Evolutionary conservation across 1,140 invertebrate genomes (phyloP).

Genomic region (Physella acuta): DNA sequence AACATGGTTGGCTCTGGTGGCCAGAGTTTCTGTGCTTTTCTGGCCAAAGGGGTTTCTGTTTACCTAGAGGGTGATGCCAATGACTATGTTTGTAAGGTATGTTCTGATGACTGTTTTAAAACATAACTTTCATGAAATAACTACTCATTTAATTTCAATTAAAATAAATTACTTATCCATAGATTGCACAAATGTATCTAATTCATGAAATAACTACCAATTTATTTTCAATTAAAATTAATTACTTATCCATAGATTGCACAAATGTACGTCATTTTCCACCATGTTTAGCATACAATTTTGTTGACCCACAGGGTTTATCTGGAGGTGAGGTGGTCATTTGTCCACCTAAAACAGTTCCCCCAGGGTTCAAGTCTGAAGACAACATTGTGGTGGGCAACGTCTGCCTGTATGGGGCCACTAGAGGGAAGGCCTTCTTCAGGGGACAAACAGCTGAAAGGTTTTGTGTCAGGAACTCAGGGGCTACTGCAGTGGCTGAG

Average conservation of each 20-base stretch:
- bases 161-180: too few relatives aligned
- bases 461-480: slow-evolving; percentile 97
- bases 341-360: slow-evolving; percentile 83
- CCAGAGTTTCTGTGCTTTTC: slow-evolving; percentile 98
- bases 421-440: slow-evolving; percentile 90
- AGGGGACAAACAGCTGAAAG: slow-evolving; percentile 95
- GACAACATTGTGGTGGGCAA: slow-evolving; percentile 97
- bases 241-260: too few relatives aligned
- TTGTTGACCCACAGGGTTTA: slow-evolving; percentile 70
- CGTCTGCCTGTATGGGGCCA: slow-evolving; percentile 96
- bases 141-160: too few relatives aligned
- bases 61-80: slow-evolving; percentile 96
- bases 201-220: too few relatives aligned
- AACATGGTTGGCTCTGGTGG: slow-evolving; percentile 91
- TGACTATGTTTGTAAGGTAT: slow-evolving; percentile 91
- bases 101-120: too few relatives aligned
- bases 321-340: slow-evolving; percentile 95
- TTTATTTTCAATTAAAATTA: too few relatives aligned
- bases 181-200: too few relatives aligned
- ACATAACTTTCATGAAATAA: too few relatives aligned
- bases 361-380: slow-evolving; percentile 78
- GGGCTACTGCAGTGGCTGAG: slow-evolving; percentile 85
- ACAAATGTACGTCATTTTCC: too few relatives aligned
- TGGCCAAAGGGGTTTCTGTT: slow-evolving; percentile 85
- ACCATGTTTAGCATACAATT: too few relatives aligned